Evolutionary conservation across 2,888 invertebrate genomes (phyloP).

Genomic region (Tipula helvola): DNA sequence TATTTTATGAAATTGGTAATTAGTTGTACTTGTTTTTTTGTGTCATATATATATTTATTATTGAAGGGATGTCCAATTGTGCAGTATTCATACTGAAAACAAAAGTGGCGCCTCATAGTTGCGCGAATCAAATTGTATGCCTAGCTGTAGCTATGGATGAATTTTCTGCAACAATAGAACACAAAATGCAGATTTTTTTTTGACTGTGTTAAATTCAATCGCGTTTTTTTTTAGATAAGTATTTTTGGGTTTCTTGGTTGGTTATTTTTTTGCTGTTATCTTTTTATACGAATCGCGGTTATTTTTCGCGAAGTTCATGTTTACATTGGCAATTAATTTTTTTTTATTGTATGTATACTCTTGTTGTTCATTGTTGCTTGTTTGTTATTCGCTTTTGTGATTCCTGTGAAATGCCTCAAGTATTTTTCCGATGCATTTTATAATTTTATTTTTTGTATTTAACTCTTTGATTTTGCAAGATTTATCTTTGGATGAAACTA

Average conservation of each 20-base stretch:
- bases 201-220: not conserved
- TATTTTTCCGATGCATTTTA: not conserved
- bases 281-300: not conserved
- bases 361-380: slow-evolving; percentile 4
- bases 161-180: not conserved
- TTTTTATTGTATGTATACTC: not conserved
- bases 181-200: not conserved
- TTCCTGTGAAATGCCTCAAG: slow-evolving; percentile 4
- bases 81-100: not conserved
- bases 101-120: not conserved
- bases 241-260: not conserved
- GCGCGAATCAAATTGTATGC: no score
- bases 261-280: not conserved
- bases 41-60: not conserved
- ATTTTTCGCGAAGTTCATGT: not conserved
- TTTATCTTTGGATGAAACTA: not conserved
- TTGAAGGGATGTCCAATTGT: not conserved
- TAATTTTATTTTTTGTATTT: not conserved
- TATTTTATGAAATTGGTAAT: not conserved
- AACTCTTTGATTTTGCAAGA: not conserved
- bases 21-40: not conserved
- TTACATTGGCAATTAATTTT: slow-evolving; percentile 4
- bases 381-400: not conserved
- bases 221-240: not conserved
- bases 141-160: not conserved